Conservation (phyloP, 2,797 vertebrate genomes). For the Danio choprae region DNA sequence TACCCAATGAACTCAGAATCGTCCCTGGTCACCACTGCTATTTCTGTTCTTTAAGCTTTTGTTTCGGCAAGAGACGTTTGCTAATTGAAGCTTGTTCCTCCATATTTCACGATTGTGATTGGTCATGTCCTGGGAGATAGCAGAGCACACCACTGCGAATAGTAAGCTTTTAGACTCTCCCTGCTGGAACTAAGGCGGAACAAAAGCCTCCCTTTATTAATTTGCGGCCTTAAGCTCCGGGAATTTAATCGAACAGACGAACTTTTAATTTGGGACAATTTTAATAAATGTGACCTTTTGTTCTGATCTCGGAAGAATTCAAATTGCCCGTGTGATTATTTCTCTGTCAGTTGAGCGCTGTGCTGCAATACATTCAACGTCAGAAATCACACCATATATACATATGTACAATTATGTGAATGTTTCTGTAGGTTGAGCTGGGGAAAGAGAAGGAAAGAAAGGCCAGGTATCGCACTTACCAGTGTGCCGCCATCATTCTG, state of each 20-base stretch:
- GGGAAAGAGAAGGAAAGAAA: slow-evolving; percentile 81
- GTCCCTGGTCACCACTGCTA: slow-evolving; percentile 12
- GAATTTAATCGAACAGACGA: slow-evolving; percentile 72
- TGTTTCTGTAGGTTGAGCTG: slow-evolving; percentile 78
- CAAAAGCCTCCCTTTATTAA: slow-evolving; percentile 80
- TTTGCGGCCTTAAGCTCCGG: slow-evolving; percentile 77
- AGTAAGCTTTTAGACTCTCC: slow-evolving; percentile 71
- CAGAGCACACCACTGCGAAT: slow-evolving; percentile 72
- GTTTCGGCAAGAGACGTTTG: slow-evolving; percentile 61
- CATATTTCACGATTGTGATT: slow-evolving; percentile 70
- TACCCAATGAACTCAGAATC: neutral
- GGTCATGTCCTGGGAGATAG: slow-evolving; percentile 73
- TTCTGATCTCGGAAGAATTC: slow-evolving; percentile 60
- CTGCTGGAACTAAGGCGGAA: slow-evolving; percentile 68
- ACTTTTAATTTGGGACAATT: slow-evolving; percentile 77
- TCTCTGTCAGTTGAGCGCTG: slow-evolving; percentile 28
- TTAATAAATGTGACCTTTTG: slow-evolving; percentile 77
- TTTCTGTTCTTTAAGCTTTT: slow-evolving; percentile 44
- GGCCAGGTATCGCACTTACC: slow-evolving; percentile 77
- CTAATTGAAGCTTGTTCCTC: slow-evolving; percentile 71
- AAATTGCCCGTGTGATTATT: slow-evolving; percentile 53
- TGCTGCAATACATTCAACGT: slow-evolving; percentile 24
- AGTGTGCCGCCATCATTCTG: slow-evolving; percentile 80
- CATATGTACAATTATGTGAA: neutral
- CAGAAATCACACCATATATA: slow-evolving; percentile 20